Conservation (phyloP, 2,888 invertebrate genomes). For the Argyra leucocephala region DNA sequence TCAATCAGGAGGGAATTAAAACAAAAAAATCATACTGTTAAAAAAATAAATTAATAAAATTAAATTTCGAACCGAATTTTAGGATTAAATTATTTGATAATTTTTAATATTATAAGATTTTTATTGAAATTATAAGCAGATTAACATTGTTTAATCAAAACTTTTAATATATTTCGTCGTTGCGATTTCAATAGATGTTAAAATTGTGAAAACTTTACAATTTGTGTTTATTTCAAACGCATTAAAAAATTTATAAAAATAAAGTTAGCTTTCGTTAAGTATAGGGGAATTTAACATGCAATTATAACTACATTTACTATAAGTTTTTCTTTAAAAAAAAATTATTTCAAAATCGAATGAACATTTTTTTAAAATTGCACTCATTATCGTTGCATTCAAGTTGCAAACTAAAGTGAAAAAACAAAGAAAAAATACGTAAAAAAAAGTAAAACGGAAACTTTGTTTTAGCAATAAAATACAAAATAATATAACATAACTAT, state of each 20-base stretch:
- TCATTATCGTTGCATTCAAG: too few relatives aligned
- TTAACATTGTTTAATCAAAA: not conserved
- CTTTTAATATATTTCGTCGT: not conserved
- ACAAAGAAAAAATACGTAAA: too few relatives aligned
- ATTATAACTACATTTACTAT: slow-evolving; percentile 4
- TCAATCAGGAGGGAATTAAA: slow-evolving; percentile 26
- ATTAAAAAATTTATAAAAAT: too few relatives aligned
- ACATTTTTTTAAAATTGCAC: too few relatives aligned
- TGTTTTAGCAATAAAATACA: too few relatives aligned
- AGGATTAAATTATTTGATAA: not conserved
- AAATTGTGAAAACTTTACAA: not conserved
- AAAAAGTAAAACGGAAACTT: too few relatives aligned
- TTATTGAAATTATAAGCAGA: not conserved
- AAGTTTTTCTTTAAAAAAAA: not conserved
- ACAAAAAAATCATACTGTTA: slow-evolving; percentile 24
- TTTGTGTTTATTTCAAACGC: not conserved
- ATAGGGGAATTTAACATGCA: not conserved
- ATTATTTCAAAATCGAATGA: not conserved
- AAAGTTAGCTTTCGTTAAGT: slow-evolving; percentile 4
- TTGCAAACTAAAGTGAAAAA: too few relatives aligned
- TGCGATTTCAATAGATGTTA: slow-evolving; percentile 10
- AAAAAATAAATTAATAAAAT: slow-evolving; percentile 8
- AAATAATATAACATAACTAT: too few relatives aligned
- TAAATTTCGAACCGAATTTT: not conserved
- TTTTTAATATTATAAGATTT: not conserved